Conservation (phyloP, 2,888 invertebrate species). For the Esperia sulphurella region DNA sequence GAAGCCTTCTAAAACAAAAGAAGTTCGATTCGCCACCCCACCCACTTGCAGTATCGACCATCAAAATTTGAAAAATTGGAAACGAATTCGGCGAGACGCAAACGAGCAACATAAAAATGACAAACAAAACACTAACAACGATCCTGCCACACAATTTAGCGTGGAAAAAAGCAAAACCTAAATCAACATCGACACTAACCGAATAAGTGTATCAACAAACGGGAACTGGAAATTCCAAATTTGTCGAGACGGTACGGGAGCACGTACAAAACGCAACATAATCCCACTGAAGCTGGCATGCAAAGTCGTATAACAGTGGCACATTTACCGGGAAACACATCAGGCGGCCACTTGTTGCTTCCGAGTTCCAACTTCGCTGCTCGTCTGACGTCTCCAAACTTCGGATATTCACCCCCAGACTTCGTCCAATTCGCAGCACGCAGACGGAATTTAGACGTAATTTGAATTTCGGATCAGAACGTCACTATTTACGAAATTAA, state of each 20-base stretch:
- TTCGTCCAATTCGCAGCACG: conserved; percentile 35
- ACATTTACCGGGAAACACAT: conserved; percentile 74
- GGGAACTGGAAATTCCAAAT: conserved; percentile 44
- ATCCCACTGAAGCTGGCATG: conserved; percentile 67
- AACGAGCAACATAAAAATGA: conserved; percentile 7
- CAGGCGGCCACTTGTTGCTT: conserved; percentile 73
- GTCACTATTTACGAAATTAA: neutral
- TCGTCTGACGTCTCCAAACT: conserved; percentile 35
- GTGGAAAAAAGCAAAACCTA: conserved; percentile 13
- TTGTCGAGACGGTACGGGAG: conserved; percentile 26
- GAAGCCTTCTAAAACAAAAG: conserved; percentile 72
- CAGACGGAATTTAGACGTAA: conserved; percentile 7
- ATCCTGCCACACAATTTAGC: conserved; percentile 10
- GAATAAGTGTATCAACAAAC: conserved; percentile 46
- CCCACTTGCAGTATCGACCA: conserved; percentile 37
- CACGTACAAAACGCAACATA: conserved; percentile 48
- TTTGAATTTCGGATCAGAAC: conserved; percentile 26
- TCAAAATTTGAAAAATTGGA: conserved; percentile 23
- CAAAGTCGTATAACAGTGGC: conserved; percentile 69
- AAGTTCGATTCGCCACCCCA: conserved; percentile 52
- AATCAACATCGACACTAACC: conserved; percentile 31
- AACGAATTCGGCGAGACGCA: neutral
- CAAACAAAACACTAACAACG: conserved; percentile 13
- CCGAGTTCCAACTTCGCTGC: conserved; percentile 52
- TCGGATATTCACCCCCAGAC: conserved; percentile 37